Base-by-base conservation (phyloP, 1,140 invertebrate species). In the Macrobrachium rosenbergii region DNA sequence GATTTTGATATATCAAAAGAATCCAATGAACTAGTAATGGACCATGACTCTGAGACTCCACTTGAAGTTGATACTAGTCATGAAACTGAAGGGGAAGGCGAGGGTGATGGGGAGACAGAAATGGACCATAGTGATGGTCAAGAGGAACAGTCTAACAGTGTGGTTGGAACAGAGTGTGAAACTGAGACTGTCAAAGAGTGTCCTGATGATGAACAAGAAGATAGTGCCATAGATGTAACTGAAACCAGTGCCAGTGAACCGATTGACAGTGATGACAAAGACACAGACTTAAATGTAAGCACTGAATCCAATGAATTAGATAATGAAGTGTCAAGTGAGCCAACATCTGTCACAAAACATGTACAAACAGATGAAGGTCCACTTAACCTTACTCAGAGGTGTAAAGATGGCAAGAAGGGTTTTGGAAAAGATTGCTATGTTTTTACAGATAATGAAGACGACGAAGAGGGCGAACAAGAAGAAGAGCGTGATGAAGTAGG, bases 31-130 rank as follows among this genome's bases (percentile, higher is more conserved):
- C 83, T 89, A 8, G 72, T 81, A 19, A 87, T 88, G 17, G 89
- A 90, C 37, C 89, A 90, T 72, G 89, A 90, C 64, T 90, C 89
- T 2, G 89, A 90, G 77, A 88, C 89, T 43, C 89, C 89, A 5
- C 83, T 90, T 14, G 89, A 90, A 60, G 89, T 90, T 19, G 89
- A 90, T 59, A 90, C 89, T 21, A 90, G 89, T 28, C 89, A 90
- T 69, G 89, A 90, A 63, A 90, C 89, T n/a, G 89, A 90, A 81
- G 87, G 87, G n/a, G 89, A 90, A 43, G 83, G 75, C 3, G 89
- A 90, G 28, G 87, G 83, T 23, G 89, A 64, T 21, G 64, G 63
- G 12, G 82, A 88, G 8, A 23, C 28, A 19, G 69, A 45, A 2
- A 28, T 59, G 76, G 59, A 83, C 21, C 10, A 23, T n/a, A 63